phyloP scores from a whole-genome alignment of 2,113 vertebrate species.

The Indicator maculatus region DNA sequence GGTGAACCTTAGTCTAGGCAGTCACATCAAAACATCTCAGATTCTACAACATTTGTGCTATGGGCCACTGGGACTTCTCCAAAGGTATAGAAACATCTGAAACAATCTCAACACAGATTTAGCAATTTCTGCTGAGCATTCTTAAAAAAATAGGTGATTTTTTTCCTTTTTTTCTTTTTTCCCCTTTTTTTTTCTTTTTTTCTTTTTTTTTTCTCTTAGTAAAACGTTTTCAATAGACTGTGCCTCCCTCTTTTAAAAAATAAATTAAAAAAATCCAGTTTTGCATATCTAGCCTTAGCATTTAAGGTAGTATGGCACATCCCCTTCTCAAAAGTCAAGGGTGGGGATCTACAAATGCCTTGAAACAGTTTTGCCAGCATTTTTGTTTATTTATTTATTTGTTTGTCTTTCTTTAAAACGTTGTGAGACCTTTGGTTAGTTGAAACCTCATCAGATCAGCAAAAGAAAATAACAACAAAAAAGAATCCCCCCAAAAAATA shows the following conservation, averaged over 20 bases:
- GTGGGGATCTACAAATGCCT: slow-evolving; percentile 91
- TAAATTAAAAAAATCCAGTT: slow-evolving; percentile 90
- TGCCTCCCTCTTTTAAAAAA: slow-evolving; percentile 91
- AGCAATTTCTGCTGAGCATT: slow-evolving; percentile 86
- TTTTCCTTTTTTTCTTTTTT: slow-evolving; percentile 82
- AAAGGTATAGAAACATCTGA: slow-evolving; percentile 88
- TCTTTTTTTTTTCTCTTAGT: slow-evolving; percentile 85
- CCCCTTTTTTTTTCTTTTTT: slow-evolving; percentile 85
- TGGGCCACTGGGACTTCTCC: slow-evolving; percentile 83
- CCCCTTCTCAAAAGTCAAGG: slow-evolving; percentile 87
- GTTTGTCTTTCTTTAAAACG: slow-evolving; percentile 7
- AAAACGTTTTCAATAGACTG: slow-evolving; percentile 89
- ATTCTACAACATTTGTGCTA: slow-evolving; percentile 82
- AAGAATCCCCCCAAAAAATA: background rate
- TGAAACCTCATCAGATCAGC: slow-evolving; percentile 95
- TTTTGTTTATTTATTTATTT: background rate
- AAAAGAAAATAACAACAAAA: slow-evolving; percentile 40
- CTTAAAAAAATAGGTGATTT: slow-evolving; percentile 86
- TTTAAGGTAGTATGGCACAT: slow-evolving; percentile 99
- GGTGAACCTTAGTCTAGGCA: slow-evolving; percentile 81
- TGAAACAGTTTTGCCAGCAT: slow-evolving; percentile 74
- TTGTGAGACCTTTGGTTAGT: slow-evolving; percentile 98
- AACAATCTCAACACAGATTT: slow-evolving; percentile 86
- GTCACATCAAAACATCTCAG: slow-evolving; percentile 81
- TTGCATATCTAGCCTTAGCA: slow-evolving; percentile 99